Evolutionary conservation across 2,888 invertebrate species (phyloP), one percentile per base, ranked within the genome.

Genomic region (Hirtodrosophila duncani): DNA sequence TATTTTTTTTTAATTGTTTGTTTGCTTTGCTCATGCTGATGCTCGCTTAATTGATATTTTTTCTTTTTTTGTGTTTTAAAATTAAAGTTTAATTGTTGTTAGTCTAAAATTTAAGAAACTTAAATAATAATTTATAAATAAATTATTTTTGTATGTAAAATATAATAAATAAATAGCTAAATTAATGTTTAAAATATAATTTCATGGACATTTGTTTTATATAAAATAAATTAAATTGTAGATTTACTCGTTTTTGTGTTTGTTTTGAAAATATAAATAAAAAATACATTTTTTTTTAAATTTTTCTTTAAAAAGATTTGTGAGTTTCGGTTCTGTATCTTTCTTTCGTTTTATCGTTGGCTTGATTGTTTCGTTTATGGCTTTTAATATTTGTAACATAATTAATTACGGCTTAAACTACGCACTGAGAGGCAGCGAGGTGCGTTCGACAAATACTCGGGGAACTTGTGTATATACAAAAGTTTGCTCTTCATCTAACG

Each of bases 341-440:
- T 33, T 10, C 6, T 41, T 68, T 49, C 31, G 30, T 37, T 50
- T 67, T 49, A 6, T 67, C 53, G 62, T 71, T 67, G 45, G 46
- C 48, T 62, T 57, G 6, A 24, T 39, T 37, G 26, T 57, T 51
- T 62, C 43, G 42, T 30, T 70, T 56, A 63, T 66, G 55, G 52
- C 55, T 44, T 69, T 43, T 24, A 27, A 46, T 39, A 6, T 4
- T 34, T n/a, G 8, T 27, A 49, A 63, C 34, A 23, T 44, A 33
- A 44, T 55, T 48, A 51, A 33, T 55, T 39, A 52, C 44, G 52
- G 31, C 70, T 75, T 64, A 77, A 44, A 53, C 30, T 81, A 83
- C 52, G 68, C 77, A 79, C 83, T 84, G 84, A 84, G 85, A 85
- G 83, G 81, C 85, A 85, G 85, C 85, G 85, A 85, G 85, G 78